Percentiles rank a stretch among this genome's conserved stretches.
phyloP scores from a whole-genome alignment of 64 coral and sea anemone genomes.

The Astreopora myriophthalma region DNA sequence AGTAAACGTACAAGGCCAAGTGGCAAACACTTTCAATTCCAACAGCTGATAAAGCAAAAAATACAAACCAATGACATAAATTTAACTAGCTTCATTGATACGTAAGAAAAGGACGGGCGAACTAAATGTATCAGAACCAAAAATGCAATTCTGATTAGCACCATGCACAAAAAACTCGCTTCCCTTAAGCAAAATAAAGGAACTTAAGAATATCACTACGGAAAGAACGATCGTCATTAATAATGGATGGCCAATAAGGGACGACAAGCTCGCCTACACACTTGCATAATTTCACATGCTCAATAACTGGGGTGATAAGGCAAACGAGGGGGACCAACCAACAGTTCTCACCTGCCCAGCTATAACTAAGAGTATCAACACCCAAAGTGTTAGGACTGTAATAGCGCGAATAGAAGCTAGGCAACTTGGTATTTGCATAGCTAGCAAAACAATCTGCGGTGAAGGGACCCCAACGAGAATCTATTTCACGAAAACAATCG shows the following conservation, averaged over 20 bases:
- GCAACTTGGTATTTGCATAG: too few relatives aligned
- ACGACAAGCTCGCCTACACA: background rate
- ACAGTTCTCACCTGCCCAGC: too few relatives aligned
- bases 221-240: too few relatives aligned
- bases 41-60: background rate
- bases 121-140: slow-evolving; percentile 17
- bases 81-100: background rate
- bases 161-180: background rate
- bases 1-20: too few relatives aligned
- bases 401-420: too few relatives aligned
- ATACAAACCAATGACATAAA: background rate
- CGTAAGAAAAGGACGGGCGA: background rate
- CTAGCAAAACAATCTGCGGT: background rate
- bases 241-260: background rate
- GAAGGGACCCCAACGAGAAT: background rate
- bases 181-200: background rate
- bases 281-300: background rate
- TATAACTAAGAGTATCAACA: too few relatives aligned
- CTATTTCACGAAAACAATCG: too few relatives aligned
- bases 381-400: too few relatives aligned
- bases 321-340: too few relatives aligned
- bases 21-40: background rate
- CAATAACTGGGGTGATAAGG: too few relatives aligned
- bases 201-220: background rate
- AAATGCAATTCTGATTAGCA: background rate